These are phyloP conservation scores for Malurus melanocephalus DNA, from an alignment of 2,113 vertebrate genomes.

Conservation along the genomic window DNA sequence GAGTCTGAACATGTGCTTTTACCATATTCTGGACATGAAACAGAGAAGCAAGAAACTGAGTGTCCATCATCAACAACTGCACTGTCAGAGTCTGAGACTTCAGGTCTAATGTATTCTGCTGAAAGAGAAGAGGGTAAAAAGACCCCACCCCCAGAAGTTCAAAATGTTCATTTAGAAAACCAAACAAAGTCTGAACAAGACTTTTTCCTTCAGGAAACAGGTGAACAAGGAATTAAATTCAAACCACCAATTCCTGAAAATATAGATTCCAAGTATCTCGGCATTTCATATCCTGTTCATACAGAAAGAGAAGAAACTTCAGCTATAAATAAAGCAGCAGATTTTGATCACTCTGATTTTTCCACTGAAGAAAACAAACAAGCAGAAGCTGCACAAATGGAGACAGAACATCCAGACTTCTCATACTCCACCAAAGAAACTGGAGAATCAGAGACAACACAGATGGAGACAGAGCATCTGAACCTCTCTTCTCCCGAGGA, in stretches of 20 bases:
- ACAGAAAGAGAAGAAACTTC: background rate
- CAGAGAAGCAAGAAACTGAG: background rate
- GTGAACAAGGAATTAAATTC: background rate
- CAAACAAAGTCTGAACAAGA: background rate
- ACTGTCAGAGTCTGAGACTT: background rate
- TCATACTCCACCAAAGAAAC: background rate
- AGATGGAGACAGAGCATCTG: background rate
- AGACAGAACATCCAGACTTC: background rate
- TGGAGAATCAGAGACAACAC: background rate
- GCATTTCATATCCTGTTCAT: slow-evolving; percentile 9
- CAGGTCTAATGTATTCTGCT: background rate
- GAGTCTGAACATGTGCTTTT: background rate
- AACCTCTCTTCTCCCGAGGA: background rate
- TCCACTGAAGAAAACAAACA: background rate
- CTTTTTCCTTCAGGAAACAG: background rate
- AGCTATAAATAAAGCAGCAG: background rate
- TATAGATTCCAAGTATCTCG: slow-evolving; percentile 27
- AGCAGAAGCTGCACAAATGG: background rate
- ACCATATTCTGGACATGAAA: background rate
- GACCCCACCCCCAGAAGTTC: background rate
- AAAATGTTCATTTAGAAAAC: background rate
- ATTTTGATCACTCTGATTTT: background rate
- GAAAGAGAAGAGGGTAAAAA: background rate
- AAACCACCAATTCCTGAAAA: slow-evolving; percentile 15
- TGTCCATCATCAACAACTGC: background rate